Base-by-base conservation (phyloP, 2,797 vertebrate species). In the Enoplosus armatus region DNA sequence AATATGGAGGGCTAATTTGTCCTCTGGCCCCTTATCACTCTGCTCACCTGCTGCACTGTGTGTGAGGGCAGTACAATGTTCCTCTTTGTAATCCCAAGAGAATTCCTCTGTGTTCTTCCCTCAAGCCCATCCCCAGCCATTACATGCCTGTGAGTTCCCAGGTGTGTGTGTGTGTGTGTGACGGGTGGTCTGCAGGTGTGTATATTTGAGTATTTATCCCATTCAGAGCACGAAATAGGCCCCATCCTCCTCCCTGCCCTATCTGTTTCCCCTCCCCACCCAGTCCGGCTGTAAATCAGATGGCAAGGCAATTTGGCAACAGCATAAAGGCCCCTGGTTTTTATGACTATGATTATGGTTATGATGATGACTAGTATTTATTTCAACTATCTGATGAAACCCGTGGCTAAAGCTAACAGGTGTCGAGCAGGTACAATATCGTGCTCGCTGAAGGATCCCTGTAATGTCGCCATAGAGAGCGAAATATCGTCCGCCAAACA, bases 291-390 rank as follows among this genome's bases (percentile, higher is more conserved):
- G 92, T 95, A 95, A 95, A 95, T 95, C 94, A 94, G 92, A 92
- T 86, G 89, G 85, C 79, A 86, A 87, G 83, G 89, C 92, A 91
- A 94, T 95, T 94, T 95, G 94, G 94, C 92, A 88, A 76, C 84
- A 73, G 82, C 85, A 94, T 93, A 92, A 95, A 94, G 90, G 89
- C 84, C 56, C 76, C 86, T 76, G 80, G 85, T 90, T 93, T 94
- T 95, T 94, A 94, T 93, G 90, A 94, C 88, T 85, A 84, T 94
- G 93, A 95, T 95, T 94, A 95, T 92, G 93, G 91, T 94, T 93
- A 94, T 95, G 93, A 94, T 94, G 93, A 95, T 94, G 93, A 94
- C 90, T 91, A 88, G 92, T 93, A 94, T 95, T 95, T 95, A 93
- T 94, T 93, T 92, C 89, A 92, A 93, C 93, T 93, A 94, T 94